These are phyloP conservation scores for Lophura swinhoii DNA, from an alignment of 2,797 vertebrate genomes.

Conservation along the genomic window DNA sequence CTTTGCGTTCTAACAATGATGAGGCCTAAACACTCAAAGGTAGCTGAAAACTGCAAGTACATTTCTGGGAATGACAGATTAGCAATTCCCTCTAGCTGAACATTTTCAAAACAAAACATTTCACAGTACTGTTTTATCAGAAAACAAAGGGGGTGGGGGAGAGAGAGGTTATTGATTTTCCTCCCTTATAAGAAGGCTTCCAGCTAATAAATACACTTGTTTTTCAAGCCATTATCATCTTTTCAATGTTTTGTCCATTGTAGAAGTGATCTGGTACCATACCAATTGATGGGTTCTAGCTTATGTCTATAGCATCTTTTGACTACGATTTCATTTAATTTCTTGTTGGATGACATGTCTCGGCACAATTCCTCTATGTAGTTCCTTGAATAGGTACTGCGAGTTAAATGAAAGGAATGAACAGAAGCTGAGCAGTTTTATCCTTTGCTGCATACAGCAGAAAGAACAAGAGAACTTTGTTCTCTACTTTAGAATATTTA, in stretches of 20 bases:
- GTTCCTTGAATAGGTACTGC: not conserved
- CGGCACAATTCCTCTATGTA: not conserved
- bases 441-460: not conserved
- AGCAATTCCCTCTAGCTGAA: not conserved
- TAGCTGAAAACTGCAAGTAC: not conserved
- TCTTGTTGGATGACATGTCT: not conserved
- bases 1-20: not conserved
- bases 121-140: not conserved
- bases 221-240: not conserved
- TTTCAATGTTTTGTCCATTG: not conserved
- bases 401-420: not conserved
- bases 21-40: not conserved
- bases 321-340: not conserved
- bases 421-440: not conserved
- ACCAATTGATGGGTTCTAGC: not conserved
- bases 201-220: not conserved
- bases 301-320: not conserved
- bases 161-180: not conserved
- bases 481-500: not conserved
- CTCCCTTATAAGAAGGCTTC: not conserved
- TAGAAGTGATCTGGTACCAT: not conserved
- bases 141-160: not conserved
- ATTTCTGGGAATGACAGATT: not conserved
- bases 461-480: not conserved
- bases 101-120: not conserved